These are phyloP conservation scores for Takifugu rubripes DNA, from an alignment of 2,797 vertebrate species.

Conservation along the genomic window DNA sequence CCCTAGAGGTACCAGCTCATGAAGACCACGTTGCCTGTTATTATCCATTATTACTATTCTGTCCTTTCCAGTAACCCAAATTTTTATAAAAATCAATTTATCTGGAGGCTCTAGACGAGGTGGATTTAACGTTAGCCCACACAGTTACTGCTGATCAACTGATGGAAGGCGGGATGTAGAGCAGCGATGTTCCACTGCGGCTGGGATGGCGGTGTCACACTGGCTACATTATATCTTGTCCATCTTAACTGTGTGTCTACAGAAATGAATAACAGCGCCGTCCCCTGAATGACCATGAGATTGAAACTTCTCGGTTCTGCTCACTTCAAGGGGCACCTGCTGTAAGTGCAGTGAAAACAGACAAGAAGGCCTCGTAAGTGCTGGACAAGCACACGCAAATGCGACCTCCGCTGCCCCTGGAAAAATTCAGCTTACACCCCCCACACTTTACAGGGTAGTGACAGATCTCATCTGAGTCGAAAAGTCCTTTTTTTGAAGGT, in stretches of 20 bases:
- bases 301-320: conserved; percentile 42
- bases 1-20: too few relatives aligned
- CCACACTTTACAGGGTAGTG: conserved; percentile 64
- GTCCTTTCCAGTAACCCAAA: too few relatives aligned
- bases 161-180: too few relatives aligned
- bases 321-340: conserved; percentile 59
- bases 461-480: conserved; percentile 60
- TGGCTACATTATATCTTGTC: too few relatives aligned
- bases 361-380: conserved; percentile 37
- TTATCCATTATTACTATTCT: too few relatives aligned
- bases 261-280: conserved; percentile 55
- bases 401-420: conserved; percentile 60
- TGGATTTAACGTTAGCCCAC: too few relatives aligned
- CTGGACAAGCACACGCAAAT: conserved; percentile 43
- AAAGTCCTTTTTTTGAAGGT: conserved; percentile 51
- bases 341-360: conserved; percentile 49
- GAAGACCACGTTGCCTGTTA: too few relatives aligned
- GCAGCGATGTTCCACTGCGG: too few relatives aligned
- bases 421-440: conserved; percentile 48
- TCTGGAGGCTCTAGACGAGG: too few relatives aligned
- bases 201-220: too few relatives aligned
- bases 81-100: too few relatives aligned
- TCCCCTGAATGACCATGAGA: conserved; percentile 51
- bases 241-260: conserved; percentile 31
- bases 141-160: too few relatives aligned